A percentile compares a stretch with the other conserved stretches of the same genome.
These are phyloP conservation scores for Brachionus koreanus DNA, from an alignment of 1,140 invertebrate species.

Conservation along the genomic window DNA sequence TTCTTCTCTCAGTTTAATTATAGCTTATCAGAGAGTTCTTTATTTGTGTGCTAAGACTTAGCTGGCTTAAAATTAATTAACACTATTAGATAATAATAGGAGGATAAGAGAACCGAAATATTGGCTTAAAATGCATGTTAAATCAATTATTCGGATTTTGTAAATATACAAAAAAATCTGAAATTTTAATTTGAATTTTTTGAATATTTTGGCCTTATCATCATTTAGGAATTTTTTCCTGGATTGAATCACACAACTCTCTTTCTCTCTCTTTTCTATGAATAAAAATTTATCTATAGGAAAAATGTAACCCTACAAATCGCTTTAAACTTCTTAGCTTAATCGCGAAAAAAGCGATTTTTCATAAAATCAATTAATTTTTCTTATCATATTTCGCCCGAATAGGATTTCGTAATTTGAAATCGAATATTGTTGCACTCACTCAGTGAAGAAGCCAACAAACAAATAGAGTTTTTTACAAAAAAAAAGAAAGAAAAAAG, in stretches of 20 bases:
- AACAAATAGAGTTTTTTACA: too few species aligned
- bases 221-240: too few species aligned
- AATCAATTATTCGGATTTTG: constrained; percentile 28
- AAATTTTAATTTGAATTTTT: constrained; percentile 28
- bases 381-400: constrained; percentile 34
- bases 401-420: constrained; percentile 27
- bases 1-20: constrained; percentile 26
- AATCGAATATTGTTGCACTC: constrained; percentile 35
- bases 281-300: background rate
- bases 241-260: background rate
- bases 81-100: constrained; percentile 21
- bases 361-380: constrained; percentile 35
- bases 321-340: constrained; percentile 2
- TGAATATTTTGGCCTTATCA: background rate
- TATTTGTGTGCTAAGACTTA: background rate
- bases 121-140: constrained; percentile 22
- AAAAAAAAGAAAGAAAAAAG: background rate
- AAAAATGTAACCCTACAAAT: background rate
- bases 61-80: background rate
- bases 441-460: background rate
- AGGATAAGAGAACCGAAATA: background rate
- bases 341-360: background rate
- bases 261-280: background rate
- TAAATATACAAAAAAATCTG: background rate
- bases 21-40: constrained; percentile 18